Base-by-base conservation (phyloP, 2,797 vertebrate genomes). In the Threskiornis aethiopicus region DNA sequence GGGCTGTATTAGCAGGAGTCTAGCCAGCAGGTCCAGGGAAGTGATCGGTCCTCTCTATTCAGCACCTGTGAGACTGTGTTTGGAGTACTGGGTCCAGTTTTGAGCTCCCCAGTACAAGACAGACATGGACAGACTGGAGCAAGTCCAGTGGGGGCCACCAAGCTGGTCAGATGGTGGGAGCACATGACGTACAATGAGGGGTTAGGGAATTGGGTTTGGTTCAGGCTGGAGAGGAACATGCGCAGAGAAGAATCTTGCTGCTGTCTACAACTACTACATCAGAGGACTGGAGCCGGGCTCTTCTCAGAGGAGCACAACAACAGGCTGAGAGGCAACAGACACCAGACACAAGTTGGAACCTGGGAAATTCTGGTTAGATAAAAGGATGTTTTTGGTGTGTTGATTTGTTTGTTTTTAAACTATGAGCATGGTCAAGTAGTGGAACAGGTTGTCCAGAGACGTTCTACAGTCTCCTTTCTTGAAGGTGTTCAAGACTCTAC, bases 161-260 rank as follows among this genome's bases (percentile, higher is more conserved):
- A 8, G 62, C 64, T 49, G 76, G 22, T 11, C 62, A 90, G 69
- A 28, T 21, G 52, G 61, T 28, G 42, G 65, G 3, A 70, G 51
- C 42, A 69, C 18, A 1, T 2, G 75, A 31, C 0, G 11, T 16
- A 6, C 54, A 28, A 0, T 1, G 46, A 64, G 14, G 6, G 26
- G 46, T 21, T 71, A 29, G 2, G 29, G 49, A 64, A 59, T 25
- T 7, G 16, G 3, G 9, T 25, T 44, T 31, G 35, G 7, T 44
- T 66, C 29, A 39, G 35, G 15, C 51, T 70, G 72, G 13, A 72
- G 19, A 46, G 39, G 46, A 15, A 54, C 66, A 58, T 29, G 2
- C 4, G 11, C 29, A 41, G 7, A 47, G 64, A 47, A 66, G 41
- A 80, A 51, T 77, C 6, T 47, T 52, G 15, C 0, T n/a, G 62